Evolutionary conservation across 2,888 invertebrate species (phyloP).

Genomic region (Hesperia comma): DNA sequence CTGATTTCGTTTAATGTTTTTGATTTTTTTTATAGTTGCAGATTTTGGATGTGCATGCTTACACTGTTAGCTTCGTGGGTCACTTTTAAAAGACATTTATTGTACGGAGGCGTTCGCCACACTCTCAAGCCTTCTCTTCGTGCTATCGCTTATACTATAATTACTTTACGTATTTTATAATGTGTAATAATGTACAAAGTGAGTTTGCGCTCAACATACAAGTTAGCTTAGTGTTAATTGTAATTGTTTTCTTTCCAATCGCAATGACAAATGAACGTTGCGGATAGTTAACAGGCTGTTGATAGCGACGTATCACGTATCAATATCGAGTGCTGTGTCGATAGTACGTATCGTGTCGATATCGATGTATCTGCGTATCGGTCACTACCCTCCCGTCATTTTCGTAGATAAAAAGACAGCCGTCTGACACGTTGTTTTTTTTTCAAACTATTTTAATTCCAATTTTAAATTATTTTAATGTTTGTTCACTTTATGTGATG

Average conservation of each 20-base stretch:
- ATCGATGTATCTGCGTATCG: not conserved
- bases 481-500: not conserved
- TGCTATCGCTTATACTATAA: slow-evolving; percentile 66
- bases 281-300: slow-evolving; percentile 48
- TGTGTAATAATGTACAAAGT: slow-evolving; percentile 81
- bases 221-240: slow-evolving; percentile 72
- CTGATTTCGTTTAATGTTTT: slow-evolving; percentile 44
- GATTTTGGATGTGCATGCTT: slow-evolving; percentile 41
- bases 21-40: slow-evolving; percentile 50
- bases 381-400: not conserved
- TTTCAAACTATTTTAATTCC: not conserved
- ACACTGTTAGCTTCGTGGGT: slow-evolving; percentile 21
- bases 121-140: slow-evolving; percentile 49
- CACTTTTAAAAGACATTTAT: slow-evolving; percentile 56
- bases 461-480: not conserved
- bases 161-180: slow-evolving; percentile 70
- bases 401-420: slow-evolving; percentile 25
- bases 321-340: not conserved
- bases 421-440: slow-evolving; percentile 8
- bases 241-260: slow-evolving; percentile 54
- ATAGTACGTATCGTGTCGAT: not conserved
- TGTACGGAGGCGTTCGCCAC: slow-evolving; percentile 41
- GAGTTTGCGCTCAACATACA: slow-evolving; percentile 80
- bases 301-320: slow-evolving; percentile 21
- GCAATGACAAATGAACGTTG: slow-evolving; percentile 51